Conservation (phyloP, 2,888 invertebrate species). For the Cantharis nigra region DNA sequence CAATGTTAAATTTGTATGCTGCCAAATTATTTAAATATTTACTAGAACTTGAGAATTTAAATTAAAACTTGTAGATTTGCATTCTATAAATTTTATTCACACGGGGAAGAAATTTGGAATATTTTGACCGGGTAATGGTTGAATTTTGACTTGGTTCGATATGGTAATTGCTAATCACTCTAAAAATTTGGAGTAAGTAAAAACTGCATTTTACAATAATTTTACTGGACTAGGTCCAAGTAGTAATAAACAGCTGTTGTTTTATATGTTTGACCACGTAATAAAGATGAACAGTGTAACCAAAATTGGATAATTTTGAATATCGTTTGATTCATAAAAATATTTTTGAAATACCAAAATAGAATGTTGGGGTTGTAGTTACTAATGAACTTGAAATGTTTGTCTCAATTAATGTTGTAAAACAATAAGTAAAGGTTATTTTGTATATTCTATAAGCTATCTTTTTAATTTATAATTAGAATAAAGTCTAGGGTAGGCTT, state of each 20-base stretch:
- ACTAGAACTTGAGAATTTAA: neutral
- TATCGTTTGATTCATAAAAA: neutral
- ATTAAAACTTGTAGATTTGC: neutral
- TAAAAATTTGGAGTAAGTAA: neutral
- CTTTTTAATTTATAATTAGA: conserved; percentile 49
- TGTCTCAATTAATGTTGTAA: neutral
- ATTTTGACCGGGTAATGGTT: neutral
- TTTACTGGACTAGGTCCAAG: conserved; percentile 41
- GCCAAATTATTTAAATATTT: conserved; percentile 12
- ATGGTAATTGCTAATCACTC: neutral
- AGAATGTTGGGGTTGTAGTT: neutral
- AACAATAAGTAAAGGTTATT: neutral
- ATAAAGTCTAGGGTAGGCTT: conserved; percentile 51
- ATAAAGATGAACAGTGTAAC: conserved; percentile 34
- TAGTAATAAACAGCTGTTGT: conserved; percentile 43
- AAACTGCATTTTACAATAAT: neutral
- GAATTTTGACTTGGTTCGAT: no score
- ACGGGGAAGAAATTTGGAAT: neutral
- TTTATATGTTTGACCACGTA: conserved; percentile 38
- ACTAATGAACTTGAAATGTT: neutral
- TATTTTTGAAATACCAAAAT: neutral
- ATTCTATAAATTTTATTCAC: neutral
- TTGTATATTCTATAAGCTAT: conserved; percentile 11
- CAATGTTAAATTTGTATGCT: conserved; percentile 6
- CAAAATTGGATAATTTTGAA: conserved; percentile 34